Percentiles rank a stretch among this genome's conserved stretches.
Evolutionary conservation across 2,113 vertebrate genomes (phyloP).

Genomic region (Fregetta grallaria): DNA sequence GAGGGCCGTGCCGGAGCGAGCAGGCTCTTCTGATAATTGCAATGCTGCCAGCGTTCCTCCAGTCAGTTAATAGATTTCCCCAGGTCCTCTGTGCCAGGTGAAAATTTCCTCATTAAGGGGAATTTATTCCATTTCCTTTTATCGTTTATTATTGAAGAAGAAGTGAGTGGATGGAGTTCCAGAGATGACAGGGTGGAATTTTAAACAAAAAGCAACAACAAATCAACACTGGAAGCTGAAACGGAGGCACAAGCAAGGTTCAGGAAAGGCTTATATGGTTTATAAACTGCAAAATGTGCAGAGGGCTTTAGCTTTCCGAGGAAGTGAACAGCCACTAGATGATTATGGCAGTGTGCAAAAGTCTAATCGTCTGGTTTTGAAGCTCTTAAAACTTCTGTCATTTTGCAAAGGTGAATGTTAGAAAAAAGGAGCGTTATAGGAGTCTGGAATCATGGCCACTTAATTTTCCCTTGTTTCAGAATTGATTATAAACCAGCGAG

Average conservation of each 20-base stretch:
- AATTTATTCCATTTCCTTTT: slow-evolving; percentile 75
- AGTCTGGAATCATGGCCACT: neutral
- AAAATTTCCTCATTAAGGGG: slow-evolving; percentile 75
- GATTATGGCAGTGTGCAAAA: slow-evolving; percentile 15
- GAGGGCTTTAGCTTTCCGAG: neutral
- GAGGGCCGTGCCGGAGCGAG: neutral
- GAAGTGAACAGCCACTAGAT: neutral
- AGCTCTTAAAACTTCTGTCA: slow-evolving; percentile 12
- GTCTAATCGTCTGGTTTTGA: neutral
- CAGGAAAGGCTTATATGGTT: slow-evolving; percentile 13
- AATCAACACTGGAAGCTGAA: slow-evolving; percentile 4
- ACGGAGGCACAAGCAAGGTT: neutral
- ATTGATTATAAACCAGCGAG: neutral
- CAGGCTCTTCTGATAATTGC: slow-evolving; percentile 45
- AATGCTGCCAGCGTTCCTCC: slow-evolving; percentile 12
- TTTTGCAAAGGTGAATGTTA: neutral
- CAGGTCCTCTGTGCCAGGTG: slow-evolving; percentile 66
- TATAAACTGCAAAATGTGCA: slow-evolving; percentile 12
- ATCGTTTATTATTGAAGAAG: slow-evolving; percentile 67
- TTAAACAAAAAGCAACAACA: slow-evolving; percentile 61
- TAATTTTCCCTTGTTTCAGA: neutral
- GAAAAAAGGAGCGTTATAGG: neutral
- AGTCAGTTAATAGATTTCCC: slow-evolving; percentile 67
- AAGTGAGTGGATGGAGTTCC: slow-evolving; percentile 53
- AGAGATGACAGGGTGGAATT: slow-evolving; percentile 58